A percentile compares a stretch with the other conserved stretches of the same genome.
Evolutionary conservation across 2,113 vertebrate species (phyloP).

Genomic region (Hippocampus zosterae): DNA sequence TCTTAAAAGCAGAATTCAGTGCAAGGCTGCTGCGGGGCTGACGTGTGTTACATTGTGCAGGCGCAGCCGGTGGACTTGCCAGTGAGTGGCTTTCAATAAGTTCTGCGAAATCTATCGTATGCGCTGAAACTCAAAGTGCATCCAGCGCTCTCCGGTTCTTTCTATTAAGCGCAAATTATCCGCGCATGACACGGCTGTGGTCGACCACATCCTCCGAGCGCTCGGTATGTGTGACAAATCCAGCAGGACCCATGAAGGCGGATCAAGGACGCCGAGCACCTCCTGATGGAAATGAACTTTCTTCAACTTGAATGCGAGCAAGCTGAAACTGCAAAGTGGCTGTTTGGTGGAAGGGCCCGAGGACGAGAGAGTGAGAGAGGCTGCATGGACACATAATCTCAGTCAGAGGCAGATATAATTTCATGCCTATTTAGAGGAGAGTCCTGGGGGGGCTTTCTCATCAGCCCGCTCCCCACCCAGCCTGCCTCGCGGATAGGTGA

Average conservation of each 20-base stretch:
- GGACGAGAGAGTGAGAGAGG: constrained; percentile 64
- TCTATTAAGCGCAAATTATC: constrained; percentile 26
- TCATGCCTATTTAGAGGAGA: constrained; percentile 79
- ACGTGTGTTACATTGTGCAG: constrained; percentile 1
- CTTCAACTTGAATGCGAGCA: constrained; percentile 67
- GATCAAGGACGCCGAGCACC: constrained; percentile 52
- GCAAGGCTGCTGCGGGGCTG: background rate
- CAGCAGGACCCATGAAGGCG: constrained; percentile 41
- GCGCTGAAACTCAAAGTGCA: constrained; percentile 14
- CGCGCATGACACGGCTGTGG: constrained; percentile 25
- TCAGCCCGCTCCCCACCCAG: constrained; percentile 56
- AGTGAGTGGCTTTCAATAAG: constrained; percentile 1
- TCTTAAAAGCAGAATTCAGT: background rate
- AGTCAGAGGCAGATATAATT: constrained; percentile 77
- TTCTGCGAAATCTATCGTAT: background rate
- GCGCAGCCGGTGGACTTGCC: background rate
- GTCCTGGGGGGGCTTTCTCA: constrained; percentile 74
- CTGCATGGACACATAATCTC: constrained; percentile 71
- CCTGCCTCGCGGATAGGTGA: constrained; percentile 71
- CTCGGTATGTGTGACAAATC: constrained; percentile 52
- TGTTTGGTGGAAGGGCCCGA: constrained; percentile 67
- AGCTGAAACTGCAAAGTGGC: constrained; percentile 76
- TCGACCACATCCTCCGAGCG: constrained; percentile 40
- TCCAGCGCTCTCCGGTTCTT: constrained; percentile 9
- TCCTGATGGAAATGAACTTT: constrained; percentile 73